Evolutionary conservation across 1,140 invertebrate genomes (phyloP).

Genomic region (Dendroctonus valens): DNA sequence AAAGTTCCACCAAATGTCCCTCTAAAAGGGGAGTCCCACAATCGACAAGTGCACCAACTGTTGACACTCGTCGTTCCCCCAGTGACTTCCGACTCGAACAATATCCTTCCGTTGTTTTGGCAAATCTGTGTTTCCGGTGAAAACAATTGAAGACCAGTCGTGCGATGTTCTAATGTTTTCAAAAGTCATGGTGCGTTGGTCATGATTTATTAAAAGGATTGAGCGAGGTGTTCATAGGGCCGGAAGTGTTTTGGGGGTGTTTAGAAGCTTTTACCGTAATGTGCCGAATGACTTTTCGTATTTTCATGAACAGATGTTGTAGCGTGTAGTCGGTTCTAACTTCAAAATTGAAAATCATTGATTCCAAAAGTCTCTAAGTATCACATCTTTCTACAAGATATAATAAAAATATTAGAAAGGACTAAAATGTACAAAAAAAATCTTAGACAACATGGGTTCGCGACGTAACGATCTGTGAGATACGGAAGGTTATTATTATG

Average conservation of each 20-base stretch:
- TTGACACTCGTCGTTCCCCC: conserved; percentile 30
- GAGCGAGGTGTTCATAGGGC: conserved; percentile 3
- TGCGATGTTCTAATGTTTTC: conserved; percentile 17
- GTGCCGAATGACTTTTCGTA: conserved; percentile 9
- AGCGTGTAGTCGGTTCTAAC: too few relatives aligned
- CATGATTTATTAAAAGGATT: conserved; percentile 28
- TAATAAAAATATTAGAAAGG: too few relatives aligned
- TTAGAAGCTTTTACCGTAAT: conserved; percentile 22
- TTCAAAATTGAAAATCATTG: too few relatives aligned
- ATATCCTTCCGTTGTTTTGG: conserved; percentile 31
- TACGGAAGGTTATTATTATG: too few relatives aligned
- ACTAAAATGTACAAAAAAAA: too few relatives aligned
- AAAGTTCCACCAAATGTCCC: conserved; percentile 25
- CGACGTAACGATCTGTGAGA: too few relatives aligned
- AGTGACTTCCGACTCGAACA: conserved; percentile 32
- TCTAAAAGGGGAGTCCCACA: conserved; percentile 17
- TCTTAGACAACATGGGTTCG: too few relatives aligned
- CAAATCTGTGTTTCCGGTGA: conserved; percentile 37
- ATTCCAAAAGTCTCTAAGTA: too few relatives aligned
- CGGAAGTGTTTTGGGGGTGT: conserved; percentile 8
- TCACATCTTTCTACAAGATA: too few relatives aligned
- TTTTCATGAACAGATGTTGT: conserved; percentile 14
- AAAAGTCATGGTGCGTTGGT: conserved; percentile 9
- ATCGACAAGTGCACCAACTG: conserved; percentile 33
- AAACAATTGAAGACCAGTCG: conserved; percentile 21